Conservation (phyloP, 2,797 vertebrate species). For the Halcyon badia region DNA sequence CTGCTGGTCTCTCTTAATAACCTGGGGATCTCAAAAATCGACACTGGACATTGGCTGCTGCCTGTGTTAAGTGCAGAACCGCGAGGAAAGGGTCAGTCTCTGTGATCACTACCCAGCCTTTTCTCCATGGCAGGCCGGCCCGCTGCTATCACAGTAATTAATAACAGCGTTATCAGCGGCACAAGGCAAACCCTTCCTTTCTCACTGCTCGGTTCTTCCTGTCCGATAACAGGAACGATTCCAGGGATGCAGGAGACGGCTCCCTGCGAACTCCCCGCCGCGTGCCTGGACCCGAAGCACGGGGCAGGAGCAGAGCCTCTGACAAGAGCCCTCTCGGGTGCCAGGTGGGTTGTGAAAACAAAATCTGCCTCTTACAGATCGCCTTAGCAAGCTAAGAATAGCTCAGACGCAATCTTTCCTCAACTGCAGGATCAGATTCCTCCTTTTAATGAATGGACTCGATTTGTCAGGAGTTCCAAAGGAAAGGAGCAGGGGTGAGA, state of each 20-base stretch:
- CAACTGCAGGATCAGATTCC: neutral
- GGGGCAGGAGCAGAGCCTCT: neutral
- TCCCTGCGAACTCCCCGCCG: neutral
- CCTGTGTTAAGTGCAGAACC: fast-evolving
- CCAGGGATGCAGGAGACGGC: neutral
- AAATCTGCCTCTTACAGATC: neutral
- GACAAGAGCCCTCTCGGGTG: neutral
- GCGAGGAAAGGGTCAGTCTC: neutral
- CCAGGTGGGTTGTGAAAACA: neutral
- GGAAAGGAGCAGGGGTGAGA: neutral
- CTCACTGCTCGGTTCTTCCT: neutral
- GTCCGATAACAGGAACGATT: fast-evolving
- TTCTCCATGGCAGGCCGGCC: fast-evolving
- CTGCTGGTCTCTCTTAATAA: neutral
- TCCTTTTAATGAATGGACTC: neutral
- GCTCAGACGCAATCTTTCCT: neutral
- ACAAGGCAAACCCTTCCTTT: neutral
- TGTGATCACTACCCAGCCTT: neutral
- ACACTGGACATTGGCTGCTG: neutral
- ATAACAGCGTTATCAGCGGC: neutral
- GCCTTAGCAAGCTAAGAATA: neutral
- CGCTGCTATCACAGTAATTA: neutral
- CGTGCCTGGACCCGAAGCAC: neutral
- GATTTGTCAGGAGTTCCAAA: neutral
- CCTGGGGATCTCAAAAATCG: neutral